Evolutionary conservation across 2,888 invertebrate species (phyloP).

Genomic region (Epirrhoe alternata): DNA sequence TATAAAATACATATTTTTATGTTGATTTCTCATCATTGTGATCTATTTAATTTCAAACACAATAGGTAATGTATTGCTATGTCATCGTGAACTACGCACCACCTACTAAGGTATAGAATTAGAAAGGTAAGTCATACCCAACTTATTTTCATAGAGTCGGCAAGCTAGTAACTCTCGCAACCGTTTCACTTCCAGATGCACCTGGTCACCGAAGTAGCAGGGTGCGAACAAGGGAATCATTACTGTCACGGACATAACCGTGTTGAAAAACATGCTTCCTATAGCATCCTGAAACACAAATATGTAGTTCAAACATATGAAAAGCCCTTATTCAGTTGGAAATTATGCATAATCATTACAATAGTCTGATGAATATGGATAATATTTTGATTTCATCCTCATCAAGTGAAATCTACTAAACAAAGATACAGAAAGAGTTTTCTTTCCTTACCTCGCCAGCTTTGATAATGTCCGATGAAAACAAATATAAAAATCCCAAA

Average conservation of each 20-base stretch:
- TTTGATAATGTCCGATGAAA: constrained; percentile 54
- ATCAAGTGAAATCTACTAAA: too few relatives aligned
- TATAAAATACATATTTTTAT: too few relatives aligned
- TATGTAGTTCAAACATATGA: not conserved
- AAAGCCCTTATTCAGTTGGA: too few relatives aligned
- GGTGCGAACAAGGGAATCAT: constrained; percentile 61
- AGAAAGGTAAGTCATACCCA: constrained; percentile 49
- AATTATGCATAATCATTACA: too few relatives aligned
- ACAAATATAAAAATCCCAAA: constrained; percentile 53
- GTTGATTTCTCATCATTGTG: too few relatives aligned
- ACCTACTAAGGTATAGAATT: too few relatives aligned
- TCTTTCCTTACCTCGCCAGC: constrained; percentile 48
- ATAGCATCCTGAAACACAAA: constrained; percentile 49
- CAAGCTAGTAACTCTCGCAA: constrained; percentile 64
- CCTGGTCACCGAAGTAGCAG: constrained; percentile 60
- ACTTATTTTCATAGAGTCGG: constrained; percentile 65
- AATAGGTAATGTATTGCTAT: too few relatives aligned
- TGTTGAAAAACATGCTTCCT: constrained; percentile 41
- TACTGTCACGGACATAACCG: constrained; percentile 47
- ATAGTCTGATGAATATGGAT: too few relatives aligned
- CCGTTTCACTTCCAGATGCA: constrained; percentile 57
- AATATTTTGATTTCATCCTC: too few relatives aligned
- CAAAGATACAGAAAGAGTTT: too few relatives aligned
- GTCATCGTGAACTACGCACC: too few relatives aligned
- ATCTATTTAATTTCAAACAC: too few relatives aligned